phyloP scores from a whole-genome alignment of 2,888 invertebrate genomes.

The Cosmorhoe ocellata region DNA sequence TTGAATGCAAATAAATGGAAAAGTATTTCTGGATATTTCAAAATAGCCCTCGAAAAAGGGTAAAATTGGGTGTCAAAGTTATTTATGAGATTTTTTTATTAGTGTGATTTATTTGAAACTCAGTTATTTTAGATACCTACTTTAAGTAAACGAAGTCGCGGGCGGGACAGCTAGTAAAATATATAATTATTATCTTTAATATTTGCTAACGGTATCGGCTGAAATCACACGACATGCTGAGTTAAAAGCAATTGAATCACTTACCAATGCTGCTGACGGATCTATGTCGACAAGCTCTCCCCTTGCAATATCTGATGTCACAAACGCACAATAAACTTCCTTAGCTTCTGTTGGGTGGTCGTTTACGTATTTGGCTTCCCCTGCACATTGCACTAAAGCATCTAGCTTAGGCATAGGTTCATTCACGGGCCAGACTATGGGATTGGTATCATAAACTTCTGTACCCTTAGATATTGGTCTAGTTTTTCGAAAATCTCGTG shows the following conservation, averaged over 20 bases:
- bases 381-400: conserved; percentile 83
- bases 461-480: conserved; percentile 83
- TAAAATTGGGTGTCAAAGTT: too few relatives aligned
- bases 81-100: too few relatives aligned
- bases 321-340: conserved; percentile 87
- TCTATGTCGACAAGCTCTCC: conserved; percentile 84
- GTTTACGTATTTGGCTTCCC: conserved; percentile 84
- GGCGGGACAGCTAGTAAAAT: too few relatives aligned
- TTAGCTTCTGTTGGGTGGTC: conserved; percentile 65
- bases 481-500: conserved; percentile 64
- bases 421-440: conserved; percentile 84
- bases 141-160: too few relatives aligned
- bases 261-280: conserved; percentile 84
- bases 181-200: too few relatives aligned
- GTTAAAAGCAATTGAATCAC: background rate
- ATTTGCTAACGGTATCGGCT: too few relatives aligned
- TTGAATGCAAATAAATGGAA: too few relatives aligned
- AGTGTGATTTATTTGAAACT: too few relatives aligned
- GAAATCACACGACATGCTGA: too few relatives aligned
- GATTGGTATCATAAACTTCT: conserved; percentile 85
- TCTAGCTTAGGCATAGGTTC: conserved; percentile 86
- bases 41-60: too few relatives aligned
- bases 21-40: too few relatives aligned
- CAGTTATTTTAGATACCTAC: too few relatives aligned
- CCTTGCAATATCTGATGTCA: conserved; percentile 74